These are phyloP conservation scores for Drosophila persimilis DNA, from an alignment of 1,140 invertebrate genomes.

Conservation along the genomic window DNA sequence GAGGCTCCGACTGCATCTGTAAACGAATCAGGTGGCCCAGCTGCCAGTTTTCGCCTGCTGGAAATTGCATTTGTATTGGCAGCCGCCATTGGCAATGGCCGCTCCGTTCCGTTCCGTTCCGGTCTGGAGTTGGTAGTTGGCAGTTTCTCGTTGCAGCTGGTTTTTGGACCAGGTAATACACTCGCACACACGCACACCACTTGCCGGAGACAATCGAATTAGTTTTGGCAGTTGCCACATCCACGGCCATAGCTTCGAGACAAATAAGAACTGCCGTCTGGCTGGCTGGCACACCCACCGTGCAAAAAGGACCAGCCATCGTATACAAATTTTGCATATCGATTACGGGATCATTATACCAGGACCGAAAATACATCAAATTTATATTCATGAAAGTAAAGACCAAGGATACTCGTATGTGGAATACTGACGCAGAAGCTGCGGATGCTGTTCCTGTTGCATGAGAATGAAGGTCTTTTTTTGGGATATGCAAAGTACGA, in stretches of 20 bases:
- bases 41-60: conserved; percentile 71
- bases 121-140: conserved; percentile 8
- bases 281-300: neutral
- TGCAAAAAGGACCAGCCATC: neutral
- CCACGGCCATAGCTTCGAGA: conserved; percentile 5
- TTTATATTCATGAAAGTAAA: conserved; percentile 47
- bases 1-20: conserved; percentile 30
- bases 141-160: conserved; percentile 2
- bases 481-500: too few species aligned
- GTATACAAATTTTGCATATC: conserved; percentile 49
- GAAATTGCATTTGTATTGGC: conserved; percentile 81
- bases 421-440: neutral
- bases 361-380: conserved; percentile 32
- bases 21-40: conserved; percentile 78
- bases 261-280: conserved; percentile 11
- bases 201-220: conserved; percentile 73
- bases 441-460: neutral
- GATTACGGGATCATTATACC: conserved; percentile 54
- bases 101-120: conserved; percentile 1
- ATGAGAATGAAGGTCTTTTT: neutral
- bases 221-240: conserved; percentile 73
- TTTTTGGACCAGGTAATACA: conserved; percentile 48
- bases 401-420: neutral
- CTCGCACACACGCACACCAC: conserved; percentile 18
- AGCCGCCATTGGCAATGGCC: conserved; percentile 69